Evolutionary conservation across 2,888 invertebrate species (phyloP).

Genomic region (Amphimallon solstitiale): DNA sequence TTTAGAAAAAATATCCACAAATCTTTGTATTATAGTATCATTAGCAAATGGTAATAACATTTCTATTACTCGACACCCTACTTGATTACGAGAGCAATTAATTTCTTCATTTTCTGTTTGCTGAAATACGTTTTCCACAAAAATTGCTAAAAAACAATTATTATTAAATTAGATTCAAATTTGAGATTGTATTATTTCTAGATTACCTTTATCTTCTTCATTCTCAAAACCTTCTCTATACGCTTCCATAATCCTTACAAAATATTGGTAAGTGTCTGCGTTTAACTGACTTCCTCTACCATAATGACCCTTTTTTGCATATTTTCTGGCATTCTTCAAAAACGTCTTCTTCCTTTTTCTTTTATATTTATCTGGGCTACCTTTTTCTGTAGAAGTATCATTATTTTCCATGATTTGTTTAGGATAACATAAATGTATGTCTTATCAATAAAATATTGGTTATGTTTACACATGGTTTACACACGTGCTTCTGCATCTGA

Average conservation of each 20-base stretch:
- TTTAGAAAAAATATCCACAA: slow-evolving; percentile 70
- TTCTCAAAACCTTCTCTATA: slow-evolving; percentile 75
- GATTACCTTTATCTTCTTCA: slow-evolving; percentile 77
- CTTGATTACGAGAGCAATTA: slow-evolving; percentile 79
- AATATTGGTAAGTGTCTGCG: slow-evolving; percentile 80
- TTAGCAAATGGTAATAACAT: slow-evolving; percentile 76
- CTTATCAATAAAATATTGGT: background rate
- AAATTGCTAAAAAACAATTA: slow-evolving; percentile 65
- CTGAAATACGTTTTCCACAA: slow-evolving; percentile 81
- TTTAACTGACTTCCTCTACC: slow-evolving; percentile 78
- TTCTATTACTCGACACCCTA: slow-evolving; percentile 82
- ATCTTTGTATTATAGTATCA: slow-evolving; percentile 71
- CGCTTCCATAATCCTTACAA: slow-evolving; percentile 77
- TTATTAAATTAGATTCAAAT: background rate
- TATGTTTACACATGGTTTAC: slow-evolving; percentile 15
- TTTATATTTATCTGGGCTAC: slow-evolving; percentile 42
- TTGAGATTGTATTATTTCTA: background rate
- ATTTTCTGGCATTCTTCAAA: slow-evolving; percentile 78
- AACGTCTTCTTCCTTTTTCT: slow-evolving; percentile 73
- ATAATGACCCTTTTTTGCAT: slow-evolving; percentile 77
- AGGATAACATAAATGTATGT: background rate
- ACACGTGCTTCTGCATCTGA: too few species aligned
- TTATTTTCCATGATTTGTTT: slow-evolving; percentile 5
- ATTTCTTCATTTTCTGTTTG: slow-evolving; percentile 77
- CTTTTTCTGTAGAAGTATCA: background rate